Evolutionary conservation across 2,888 invertebrate genomes (phyloP).

Genomic region (Zygogramma bicolorata): DNA sequence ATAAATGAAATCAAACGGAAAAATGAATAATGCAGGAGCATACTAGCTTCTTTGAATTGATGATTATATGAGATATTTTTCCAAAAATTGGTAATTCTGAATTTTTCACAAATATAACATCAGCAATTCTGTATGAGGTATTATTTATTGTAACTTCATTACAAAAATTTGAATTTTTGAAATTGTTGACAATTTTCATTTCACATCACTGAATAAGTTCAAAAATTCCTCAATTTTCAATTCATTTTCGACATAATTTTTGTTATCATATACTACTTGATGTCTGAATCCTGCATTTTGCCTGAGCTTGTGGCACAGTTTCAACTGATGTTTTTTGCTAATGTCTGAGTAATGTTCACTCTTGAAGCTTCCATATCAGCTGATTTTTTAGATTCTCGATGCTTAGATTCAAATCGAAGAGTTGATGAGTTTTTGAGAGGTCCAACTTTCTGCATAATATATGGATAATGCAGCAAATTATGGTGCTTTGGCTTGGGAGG

Average conservation of each 20-base stretch:
- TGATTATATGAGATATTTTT: not conserved
- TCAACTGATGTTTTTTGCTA: constrained; percentile 18
- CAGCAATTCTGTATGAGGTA: not conserved
- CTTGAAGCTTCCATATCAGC: constrained; percentile 16
- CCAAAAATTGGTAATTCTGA: not conserved
- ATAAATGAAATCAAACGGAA: too few relatives aligned
- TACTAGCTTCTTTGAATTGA: not conserved
- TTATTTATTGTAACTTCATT: not conserved
- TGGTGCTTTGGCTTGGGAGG: constrained; percentile 43
- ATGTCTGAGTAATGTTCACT: constrained; percentile 12
- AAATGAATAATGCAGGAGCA: too few relatives aligned
- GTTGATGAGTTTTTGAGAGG: constrained; percentile 30
- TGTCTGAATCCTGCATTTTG: not conserved
- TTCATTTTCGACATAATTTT: not conserved
- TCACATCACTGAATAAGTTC: not conserved
- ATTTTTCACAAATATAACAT: not conserved
- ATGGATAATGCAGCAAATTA: constrained; percentile 39
- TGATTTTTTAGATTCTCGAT: constrained; percentile 15
- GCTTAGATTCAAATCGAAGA: constrained; percentile 36
- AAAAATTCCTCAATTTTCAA: not conserved
- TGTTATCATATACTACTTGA: not conserved
- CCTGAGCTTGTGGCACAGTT: constrained; percentile 8
- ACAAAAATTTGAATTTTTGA: not conserved
- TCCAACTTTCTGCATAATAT: constrained; percentile 32
- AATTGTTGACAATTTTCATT: not conserved